A percentile compares a stretch with the other conserved stretches of the same genome.
Evolutionary conservation across 2,888 invertebrate genomes (phyloP).

Genomic region (Phoronis australis): DNA sequence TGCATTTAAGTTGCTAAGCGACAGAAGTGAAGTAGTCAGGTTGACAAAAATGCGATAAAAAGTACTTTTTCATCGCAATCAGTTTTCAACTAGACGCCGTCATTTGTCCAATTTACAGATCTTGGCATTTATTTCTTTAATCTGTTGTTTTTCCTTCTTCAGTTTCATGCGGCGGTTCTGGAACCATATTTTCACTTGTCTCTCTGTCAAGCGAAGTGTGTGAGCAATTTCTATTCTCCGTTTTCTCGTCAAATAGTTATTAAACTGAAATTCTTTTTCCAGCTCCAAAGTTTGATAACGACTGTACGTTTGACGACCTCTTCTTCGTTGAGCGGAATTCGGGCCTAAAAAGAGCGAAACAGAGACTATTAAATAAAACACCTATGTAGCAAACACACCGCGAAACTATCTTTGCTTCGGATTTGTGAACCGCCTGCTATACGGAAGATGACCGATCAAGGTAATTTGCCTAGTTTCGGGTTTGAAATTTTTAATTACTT

Average conservation of each 20-base stretch:
- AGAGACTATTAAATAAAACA: not conserved
- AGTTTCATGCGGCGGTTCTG: conserved; percentile 97
- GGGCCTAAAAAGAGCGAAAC: conserved; percentile 30
- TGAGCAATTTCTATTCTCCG: conserved; percentile 96
- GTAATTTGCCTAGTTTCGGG: no score
- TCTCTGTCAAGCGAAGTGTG: conserved; percentile 89
- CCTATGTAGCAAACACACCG: not conserved
- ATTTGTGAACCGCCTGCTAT: no score
- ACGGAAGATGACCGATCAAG: no score
- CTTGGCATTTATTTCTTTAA: conserved; percentile 43
- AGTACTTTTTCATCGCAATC: no score
- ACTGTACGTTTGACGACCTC: conserved; percentile 94
- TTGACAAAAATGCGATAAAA: no score
- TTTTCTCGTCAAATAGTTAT: conserved; percentile 93
- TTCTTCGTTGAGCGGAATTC: conserved; percentile 42
- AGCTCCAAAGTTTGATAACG: conserved; percentile 94
- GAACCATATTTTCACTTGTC: conserved; percentile 69
- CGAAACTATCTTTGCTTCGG: no score
- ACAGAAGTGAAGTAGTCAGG: no score
- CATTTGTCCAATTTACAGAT: no score
- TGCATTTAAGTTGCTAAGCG: no score
- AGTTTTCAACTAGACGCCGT: no score
- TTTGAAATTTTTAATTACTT: no score
- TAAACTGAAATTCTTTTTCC: no score
- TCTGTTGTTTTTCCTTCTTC: conserved; percentile 59